Conservation (phyloP, 2,888 invertebrate species). For the Galerucella nymphaeae region DNA sequence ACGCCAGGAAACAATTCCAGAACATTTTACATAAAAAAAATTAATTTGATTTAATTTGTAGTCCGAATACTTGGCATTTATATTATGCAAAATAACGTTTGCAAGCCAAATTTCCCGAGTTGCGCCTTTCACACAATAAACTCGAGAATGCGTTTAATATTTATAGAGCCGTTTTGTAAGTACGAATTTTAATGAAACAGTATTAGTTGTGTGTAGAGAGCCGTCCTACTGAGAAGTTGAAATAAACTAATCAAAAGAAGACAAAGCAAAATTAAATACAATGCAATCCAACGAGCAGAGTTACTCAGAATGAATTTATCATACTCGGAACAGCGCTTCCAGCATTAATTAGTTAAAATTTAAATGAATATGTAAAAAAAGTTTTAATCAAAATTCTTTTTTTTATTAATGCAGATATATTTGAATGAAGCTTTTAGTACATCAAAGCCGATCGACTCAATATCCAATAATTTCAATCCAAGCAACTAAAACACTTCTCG, state of each 20-base stretch:
- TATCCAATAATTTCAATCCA: no score
- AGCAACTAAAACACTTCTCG: no score
- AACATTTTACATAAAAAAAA: background rate
- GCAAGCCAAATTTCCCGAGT: constrained; percentile 23
- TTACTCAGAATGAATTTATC: background rate
- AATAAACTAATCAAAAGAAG: background rate
- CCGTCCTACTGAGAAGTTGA: background rate
- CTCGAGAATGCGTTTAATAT: constrained; percentile 31
- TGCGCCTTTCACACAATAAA: constrained; percentile 24
- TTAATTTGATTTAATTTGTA: constrained; percentile 22
- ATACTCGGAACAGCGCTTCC: background rate
- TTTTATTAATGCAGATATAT: no score
- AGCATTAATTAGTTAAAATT: background rate
- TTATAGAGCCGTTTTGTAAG: constrained; percentile 33
- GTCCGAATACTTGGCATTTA: constrained; percentile 20
- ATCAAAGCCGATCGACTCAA: no score
- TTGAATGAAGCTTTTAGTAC: no score
- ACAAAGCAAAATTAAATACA: background rate
- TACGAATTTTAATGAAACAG: constrained; percentile 39
- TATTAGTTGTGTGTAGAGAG: constrained; percentile 29
- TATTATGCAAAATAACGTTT: constrained; percentile 25
- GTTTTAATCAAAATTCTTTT: no score
- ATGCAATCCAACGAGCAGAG: background rate
- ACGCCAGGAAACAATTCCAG: background rate
- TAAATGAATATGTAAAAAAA: background rate